These are phyloP conservation scores for Allobates femoralis DNA, from an alignment of 2,797 vertebrate genomes.

Conservation along the genomic window DNA sequence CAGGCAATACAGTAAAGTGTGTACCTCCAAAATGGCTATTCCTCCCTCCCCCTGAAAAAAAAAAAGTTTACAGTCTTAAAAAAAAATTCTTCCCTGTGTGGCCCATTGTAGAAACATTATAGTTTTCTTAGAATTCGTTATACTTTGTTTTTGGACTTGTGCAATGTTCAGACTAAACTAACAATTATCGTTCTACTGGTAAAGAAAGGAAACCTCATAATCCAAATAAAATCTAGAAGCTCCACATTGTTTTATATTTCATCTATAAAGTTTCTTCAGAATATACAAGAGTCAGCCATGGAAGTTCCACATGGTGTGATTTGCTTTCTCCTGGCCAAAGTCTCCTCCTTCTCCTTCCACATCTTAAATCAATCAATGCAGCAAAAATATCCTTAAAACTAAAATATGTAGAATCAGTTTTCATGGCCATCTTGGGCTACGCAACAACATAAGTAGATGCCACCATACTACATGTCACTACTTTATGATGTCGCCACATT, in stretches of 20 bases:
- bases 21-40: not conserved
- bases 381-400: not conserved
- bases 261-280: not conserved
- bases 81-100: not conserved
- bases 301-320: not conserved
- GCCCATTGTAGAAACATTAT: not conserved
- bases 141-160: not conserved
- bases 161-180: not conserved
- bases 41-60: no score
- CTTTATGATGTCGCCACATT: not conserved
- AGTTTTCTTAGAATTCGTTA: not conserved
- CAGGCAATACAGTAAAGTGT: no score
- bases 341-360: not conserved
- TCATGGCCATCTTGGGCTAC: not conserved
- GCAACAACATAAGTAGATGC: not conserved
- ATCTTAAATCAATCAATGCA: slow-evolving; percentile 11
- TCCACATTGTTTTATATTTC: not conserved
- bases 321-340: not conserved
- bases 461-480: not conserved
- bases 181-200: not conserved
- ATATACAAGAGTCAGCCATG: not conserved
- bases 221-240: slow-evolving; percentile 10
- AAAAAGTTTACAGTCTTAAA: no score
- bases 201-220: slow-evolving; percentile 1
- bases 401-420: not conserved